A percentile compares a stretch with the other conserved stretches of the same genome.
Conservation (phyloP, 2,888 invertebrate species). For the Drosophila fulvimacula region DNA sequence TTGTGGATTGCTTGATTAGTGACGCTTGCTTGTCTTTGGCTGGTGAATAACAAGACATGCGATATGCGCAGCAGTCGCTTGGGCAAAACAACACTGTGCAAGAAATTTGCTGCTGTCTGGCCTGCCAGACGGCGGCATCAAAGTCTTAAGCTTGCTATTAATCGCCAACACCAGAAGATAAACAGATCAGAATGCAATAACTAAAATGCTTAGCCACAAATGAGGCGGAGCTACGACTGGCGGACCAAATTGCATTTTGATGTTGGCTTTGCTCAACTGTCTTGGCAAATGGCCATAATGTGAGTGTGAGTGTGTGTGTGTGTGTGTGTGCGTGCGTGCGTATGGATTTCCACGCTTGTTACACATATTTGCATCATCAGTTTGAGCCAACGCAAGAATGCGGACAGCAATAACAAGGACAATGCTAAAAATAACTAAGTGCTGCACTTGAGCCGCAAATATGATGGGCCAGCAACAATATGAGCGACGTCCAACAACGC, state of each 20-base stretch:
- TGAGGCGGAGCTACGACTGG: neutral
- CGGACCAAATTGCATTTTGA: slow-evolving; percentile 8
- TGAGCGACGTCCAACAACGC: slow-evolving; percentile 21
- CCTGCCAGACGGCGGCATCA: slow-evolving; percentile 33
- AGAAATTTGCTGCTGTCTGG: slow-evolving; percentile 23
- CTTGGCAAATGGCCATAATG: slow-evolving; percentile 14
- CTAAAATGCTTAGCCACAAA: slow-evolving; percentile 32
- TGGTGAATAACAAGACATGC: slow-evolving; percentile 4
- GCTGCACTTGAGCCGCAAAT: slow-evolving; percentile 77
- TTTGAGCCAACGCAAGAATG: slow-evolving; percentile 34
- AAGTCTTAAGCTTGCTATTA: slow-evolving; percentile 51
- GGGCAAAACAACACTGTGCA: slow-evolving; percentile 2
- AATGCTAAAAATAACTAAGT: slow-evolving; percentile 74
- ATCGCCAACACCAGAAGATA: slow-evolving; percentile 56
- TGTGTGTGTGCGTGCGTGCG: no score
- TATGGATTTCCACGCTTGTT: slow-evolving; percentile 17
- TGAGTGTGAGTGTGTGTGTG: no score
- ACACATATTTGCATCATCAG: slow-evolving; percentile 69
- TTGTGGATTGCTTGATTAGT: slow-evolving; percentile 7
- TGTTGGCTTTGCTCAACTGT: slow-evolving; percentile 11
- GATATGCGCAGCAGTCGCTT: slow-evolving; percentile 29
- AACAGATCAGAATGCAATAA: slow-evolving; percentile 58
- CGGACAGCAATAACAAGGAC: slow-evolving; percentile 45
- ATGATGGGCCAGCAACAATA: slow-evolving; percentile 54
- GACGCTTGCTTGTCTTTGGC: slow-evolving; percentile 6